Base-by-base conservation (phyloP, 2,797 vertebrate species). In the Catharus ustulatus region DNA sequence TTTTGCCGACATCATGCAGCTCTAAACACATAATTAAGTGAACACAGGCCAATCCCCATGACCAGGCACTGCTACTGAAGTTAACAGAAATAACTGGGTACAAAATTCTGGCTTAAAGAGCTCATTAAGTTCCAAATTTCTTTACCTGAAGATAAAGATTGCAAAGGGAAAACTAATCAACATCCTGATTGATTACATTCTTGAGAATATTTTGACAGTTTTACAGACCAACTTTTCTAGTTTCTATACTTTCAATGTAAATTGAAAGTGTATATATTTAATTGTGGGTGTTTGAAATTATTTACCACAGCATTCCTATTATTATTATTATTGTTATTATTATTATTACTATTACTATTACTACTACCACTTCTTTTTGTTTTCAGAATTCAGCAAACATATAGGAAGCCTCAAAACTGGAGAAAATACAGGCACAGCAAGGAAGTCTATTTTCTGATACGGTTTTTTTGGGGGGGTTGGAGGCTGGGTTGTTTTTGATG, bases 381-480 rank as follows among this genome's bases (percentile, higher is more conserved):
- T 58, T 58, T 29, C 48, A 62, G 26, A 68, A 68, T 62, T 21
- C 23, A 84, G 30, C 15, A 88, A 77, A 46, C 14, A 45, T 46
- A 68, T 1, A 64, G 23, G 13, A 94, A 84, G 7, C 13, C 66
- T 87, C 36, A 67, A 88, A 93, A 76, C 7, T 30, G 38, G 52
- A 84, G 19, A 71, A 10, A 74, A 71, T 24, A 17, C 15, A 62
- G 14, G 27, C 54, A 38, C 11, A 87, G 23, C 34, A 94, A 88
- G 58, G 3, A 45, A 74, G 17, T 8, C 30, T 86, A 49, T 90
- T 91, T 91, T 85, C 54, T 61, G 51, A 46, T 63, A 83, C 63
- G 14, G 1, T 10, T 61, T n/a, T 26, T 45, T 18, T 2, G 5
- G 5, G 5, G 1, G 3, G 1, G 0, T 15, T n/a, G 16, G 9